Percentiles rank a stretch among this genome's conserved stretches.
These are phyloP conservation scores for Sphaerophoria taeniata DNA, from an alignment of 2,888 invertebrate genomes.

Conservation along the genomic window DNA sequence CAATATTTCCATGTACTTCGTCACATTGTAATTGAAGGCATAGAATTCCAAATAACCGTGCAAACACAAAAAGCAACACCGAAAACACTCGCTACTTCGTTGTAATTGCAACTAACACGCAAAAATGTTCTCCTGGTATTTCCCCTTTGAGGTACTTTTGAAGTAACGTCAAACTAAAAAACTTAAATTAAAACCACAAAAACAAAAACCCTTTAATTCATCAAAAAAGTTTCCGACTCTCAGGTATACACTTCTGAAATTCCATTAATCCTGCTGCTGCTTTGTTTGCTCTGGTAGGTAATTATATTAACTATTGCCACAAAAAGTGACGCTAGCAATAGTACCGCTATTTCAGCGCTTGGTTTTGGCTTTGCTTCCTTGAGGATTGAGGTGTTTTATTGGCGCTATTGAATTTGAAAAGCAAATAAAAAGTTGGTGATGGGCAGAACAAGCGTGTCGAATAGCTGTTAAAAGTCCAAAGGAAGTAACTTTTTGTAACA, in stretches of 20 bases:
- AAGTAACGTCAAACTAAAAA: slow-evolving; percentile 19
- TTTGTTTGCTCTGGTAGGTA: neutral
- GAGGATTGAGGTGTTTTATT: slow-evolving; percentile 36
- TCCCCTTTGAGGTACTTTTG: neutral
- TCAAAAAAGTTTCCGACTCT: neutral
- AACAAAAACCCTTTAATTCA: slow-evolving; percentile 14
- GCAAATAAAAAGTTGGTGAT: neutral
- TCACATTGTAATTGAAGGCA: slow-evolving; percentile 13
- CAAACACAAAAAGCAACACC: slow-evolving; percentile 1
- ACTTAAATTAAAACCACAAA: slow-evolving; percentile 56
- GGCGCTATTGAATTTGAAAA: slow-evolving; percentile 39
- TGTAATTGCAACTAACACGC: slow-evolving; percentile 60
- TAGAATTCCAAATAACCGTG: neutral
- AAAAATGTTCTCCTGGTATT: slow-evolving; percentile 3
- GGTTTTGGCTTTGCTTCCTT: neutral
- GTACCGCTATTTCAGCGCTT: slow-evolving; percentile 41
- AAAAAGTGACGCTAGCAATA: slow-evolving; percentile 25
- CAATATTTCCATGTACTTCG: slow-evolving; percentile 35
- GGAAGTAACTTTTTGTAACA: slow-evolving; percentile 16
- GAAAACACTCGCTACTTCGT: slow-evolving; percentile 29
- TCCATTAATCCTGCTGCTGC: slow-evolving; percentile 43
- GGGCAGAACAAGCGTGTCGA: slow-evolving; percentile 40
- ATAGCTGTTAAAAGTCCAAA: slow-evolving; percentile 33
- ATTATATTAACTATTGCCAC: slow-evolving; percentile 60
- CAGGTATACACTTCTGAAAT: slow-evolving; percentile 27